Conservation (phyloP, 1,140 invertebrate species). For the Uloborus diversus region DNA sequence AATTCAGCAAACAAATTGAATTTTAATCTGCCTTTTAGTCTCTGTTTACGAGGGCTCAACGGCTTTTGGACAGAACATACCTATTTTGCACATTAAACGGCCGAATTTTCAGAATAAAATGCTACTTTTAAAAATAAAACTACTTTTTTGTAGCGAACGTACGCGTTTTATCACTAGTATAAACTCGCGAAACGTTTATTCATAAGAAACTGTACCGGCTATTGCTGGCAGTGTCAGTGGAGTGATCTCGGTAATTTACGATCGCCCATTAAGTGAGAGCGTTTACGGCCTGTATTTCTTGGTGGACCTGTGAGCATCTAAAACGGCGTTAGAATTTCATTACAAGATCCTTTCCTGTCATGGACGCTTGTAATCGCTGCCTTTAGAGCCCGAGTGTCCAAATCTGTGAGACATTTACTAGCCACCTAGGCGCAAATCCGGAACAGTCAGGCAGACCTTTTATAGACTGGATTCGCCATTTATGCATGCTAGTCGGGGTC, state of each 20-base stretch:
- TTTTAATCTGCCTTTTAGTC: conserved; percentile 14
- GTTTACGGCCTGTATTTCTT: conserved; percentile 52
- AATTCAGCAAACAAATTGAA: background rate
- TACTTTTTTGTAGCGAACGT: background rate
- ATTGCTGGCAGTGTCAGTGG: conserved; percentile 41
- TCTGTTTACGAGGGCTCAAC: background rate
- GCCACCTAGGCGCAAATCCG: conserved; percentile 7
- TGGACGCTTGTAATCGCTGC: conserved; percentile 35
- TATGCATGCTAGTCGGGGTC: conserved; percentile 30
- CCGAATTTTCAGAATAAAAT: background rate
- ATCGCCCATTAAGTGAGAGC: conserved; percentile 41
- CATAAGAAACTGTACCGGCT: conserved; percentile 29
- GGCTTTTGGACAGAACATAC: too few species aligned
- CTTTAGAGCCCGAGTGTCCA: conserved; percentile 48
- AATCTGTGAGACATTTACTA: conserved; percentile 23
- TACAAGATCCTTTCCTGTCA: conserved; percentile 44
- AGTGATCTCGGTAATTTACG: conserved; percentile 51
- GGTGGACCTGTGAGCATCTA: conserved; percentile 50
- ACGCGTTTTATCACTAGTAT: conserved; percentile 26
- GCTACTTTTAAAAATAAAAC: conserved; percentile 6
- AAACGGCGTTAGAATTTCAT: conserved; percentile 55
- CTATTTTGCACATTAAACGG: too few species aligned
- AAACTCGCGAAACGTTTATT: conserved; percentile 37
- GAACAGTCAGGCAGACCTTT: conserved; percentile 24
- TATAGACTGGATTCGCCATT: conserved; percentile 29